These are phyloP conservation scores for Ellobius talpinus DNA, from an alignment of 2,113 vertebrate genomes.

Conservation along the genomic window DNA sequence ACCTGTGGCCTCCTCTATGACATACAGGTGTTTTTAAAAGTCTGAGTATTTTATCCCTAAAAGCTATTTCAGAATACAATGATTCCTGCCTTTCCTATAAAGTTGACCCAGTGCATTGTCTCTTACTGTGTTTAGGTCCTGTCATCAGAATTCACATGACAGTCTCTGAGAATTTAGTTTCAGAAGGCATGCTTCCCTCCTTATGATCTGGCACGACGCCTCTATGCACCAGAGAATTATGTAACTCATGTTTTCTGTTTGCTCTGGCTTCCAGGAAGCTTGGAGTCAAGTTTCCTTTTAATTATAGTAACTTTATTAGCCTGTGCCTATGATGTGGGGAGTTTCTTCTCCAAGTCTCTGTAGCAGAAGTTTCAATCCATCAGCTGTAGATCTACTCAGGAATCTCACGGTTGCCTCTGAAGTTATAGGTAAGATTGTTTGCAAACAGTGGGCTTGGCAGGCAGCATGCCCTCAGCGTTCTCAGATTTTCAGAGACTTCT, in stretches of 20 bases:
- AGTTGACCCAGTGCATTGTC: neutral
- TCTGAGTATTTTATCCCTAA: neutral
- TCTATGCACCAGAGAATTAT: slow-evolving; percentile 26
- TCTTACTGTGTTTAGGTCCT: neutral
- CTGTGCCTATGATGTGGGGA: slow-evolving; percentile 6
- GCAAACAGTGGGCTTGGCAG: neutral
- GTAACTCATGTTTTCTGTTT: slow-evolving; percentile 45
- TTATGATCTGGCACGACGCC: neutral
- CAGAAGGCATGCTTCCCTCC: neutral
- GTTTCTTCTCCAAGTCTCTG: slow-evolving; percentile 44
- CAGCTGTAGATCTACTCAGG: neutral
- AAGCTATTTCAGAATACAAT: neutral
- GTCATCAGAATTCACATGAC: slow-evolving; percentile 4
- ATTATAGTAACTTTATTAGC: slow-evolving; percentile 56
- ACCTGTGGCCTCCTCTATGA: neutral
- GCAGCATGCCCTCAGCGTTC: neutral
- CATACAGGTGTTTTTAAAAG: neutral
- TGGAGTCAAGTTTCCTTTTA: slow-evolving; percentile 63
- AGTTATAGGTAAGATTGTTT: slow-evolving; percentile 20
- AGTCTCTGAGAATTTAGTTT: slow-evolving; percentile 35
- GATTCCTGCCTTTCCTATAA: neutral
- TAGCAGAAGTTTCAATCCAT: slow-evolving; percentile 18
- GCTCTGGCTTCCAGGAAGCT: slow-evolving; percentile 51
- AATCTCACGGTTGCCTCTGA: slow-evolving; percentile 6
- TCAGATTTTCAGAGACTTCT: neutral